Percentiles rank a stretch among this genome's conserved stretches.
Evolutionary conservation across 37 sponge, comb jelly and placozoan species (phyloP).

Genomic region (Cliona cf. orientalis): DNA sequence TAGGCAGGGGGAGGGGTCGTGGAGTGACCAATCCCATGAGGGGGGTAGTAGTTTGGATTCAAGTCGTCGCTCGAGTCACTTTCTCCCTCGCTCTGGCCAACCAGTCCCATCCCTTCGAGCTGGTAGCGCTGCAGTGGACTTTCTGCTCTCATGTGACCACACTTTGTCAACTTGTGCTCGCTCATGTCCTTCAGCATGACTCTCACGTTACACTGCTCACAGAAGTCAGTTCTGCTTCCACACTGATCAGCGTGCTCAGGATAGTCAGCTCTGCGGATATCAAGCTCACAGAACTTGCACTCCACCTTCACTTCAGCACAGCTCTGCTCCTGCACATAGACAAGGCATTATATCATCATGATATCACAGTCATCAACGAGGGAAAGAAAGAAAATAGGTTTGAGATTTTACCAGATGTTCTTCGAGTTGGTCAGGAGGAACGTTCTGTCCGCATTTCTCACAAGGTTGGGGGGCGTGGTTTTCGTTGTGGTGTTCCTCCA

Average conservation of each 20-base stretch:
- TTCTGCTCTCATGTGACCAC: constrained; percentile 16
- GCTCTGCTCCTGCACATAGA: constrained; percentile 47
- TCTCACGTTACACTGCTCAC: constrained; percentile 53
- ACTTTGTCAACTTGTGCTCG: constrained; percentile 41
- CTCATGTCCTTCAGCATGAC: constrained; percentile 79
- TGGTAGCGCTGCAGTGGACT: background rate
- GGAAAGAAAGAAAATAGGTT: background rate
- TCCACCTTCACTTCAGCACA: constrained; percentile 39
- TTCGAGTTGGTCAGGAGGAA: constrained; percentile 45
- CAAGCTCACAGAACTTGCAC: constrained; percentile 74
- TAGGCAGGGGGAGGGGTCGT: background rate
- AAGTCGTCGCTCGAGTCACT: background rate
- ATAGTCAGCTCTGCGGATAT: constrained; percentile 38
- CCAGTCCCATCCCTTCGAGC: background rate
- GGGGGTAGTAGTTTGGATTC: background rate
- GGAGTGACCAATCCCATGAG: background rate
- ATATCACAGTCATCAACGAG: no score
- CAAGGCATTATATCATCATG: no score
- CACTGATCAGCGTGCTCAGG: constrained; percentile 60
- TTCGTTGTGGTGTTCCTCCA: constrained; percentile 67
- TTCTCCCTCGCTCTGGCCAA: background rate
- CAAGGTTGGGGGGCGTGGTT: constrained; percentile 58
- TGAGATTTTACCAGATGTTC: constrained; percentile 56
- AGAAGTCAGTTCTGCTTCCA: constrained; percentile 80
- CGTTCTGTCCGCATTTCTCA: constrained; percentile 38